Percentiles rank a stretch among this genome's conserved stretches.
Evolutionary conservation across 2,888 invertebrate species (phyloP).

Genomic region (Drosophila sordidula): DNA sequence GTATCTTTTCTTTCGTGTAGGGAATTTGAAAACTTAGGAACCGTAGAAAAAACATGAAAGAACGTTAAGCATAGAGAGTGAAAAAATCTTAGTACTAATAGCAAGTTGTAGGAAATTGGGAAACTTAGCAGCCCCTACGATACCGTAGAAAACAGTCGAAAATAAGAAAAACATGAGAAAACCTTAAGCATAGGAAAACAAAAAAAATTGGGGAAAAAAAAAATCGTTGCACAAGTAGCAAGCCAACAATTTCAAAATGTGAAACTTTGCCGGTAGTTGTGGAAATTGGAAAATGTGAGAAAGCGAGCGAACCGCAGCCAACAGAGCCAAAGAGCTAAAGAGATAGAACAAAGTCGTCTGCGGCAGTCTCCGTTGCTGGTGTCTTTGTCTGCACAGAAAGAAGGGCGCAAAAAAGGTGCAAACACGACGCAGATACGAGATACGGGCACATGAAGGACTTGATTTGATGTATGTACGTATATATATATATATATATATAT

Average conservation of each 20-base stretch:
- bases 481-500: slow-evolving; percentile 29
- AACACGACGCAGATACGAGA: slow-evolving; percentile 53
- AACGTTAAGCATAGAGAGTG: too few species aligned
- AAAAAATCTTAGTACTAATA: too few species aligned
- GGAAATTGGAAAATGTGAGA: slow-evolving; percentile 46
- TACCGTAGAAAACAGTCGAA: slow-evolving; percentile 9
- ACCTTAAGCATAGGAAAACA: slow-evolving; percentile 13
- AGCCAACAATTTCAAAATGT: slow-evolving; percentile 75
- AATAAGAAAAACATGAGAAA: slow-evolving; percentile 23
- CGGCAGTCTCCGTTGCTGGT: slow-evolving; percentile 37
- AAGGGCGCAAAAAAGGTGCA: slow-evolving; percentile 57
- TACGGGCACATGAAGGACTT: slow-evolving; percentile 63
- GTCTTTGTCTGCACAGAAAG: slow-evolving; percentile 41
- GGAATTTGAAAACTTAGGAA: slow-evolving; percentile 17
- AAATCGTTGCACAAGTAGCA: slow-evolving; percentile 46
- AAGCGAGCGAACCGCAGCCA: slow-evolving; percentile 69
- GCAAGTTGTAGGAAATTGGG: slow-evolving; percentile 9
- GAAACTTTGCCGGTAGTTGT: slow-evolving; percentile 57
- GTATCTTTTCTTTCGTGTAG: slow-evolving; percentile 13
- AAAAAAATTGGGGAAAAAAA: slow-evolving; percentile 23
- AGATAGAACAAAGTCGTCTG: slow-evolving; percentile 64
- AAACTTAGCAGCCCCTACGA: slow-evolving; percentile 12
- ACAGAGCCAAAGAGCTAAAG: slow-evolving; percentile 43
- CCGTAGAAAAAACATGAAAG: neutral
- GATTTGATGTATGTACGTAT: slow-evolving; percentile 60